A percentile compares a stretch with the other conserved stretches of the same genome.
Evolutionary conservation across 92 coral and sea anemone species (phyloP).

Genomic region (Palythoa grandis): DNA sequence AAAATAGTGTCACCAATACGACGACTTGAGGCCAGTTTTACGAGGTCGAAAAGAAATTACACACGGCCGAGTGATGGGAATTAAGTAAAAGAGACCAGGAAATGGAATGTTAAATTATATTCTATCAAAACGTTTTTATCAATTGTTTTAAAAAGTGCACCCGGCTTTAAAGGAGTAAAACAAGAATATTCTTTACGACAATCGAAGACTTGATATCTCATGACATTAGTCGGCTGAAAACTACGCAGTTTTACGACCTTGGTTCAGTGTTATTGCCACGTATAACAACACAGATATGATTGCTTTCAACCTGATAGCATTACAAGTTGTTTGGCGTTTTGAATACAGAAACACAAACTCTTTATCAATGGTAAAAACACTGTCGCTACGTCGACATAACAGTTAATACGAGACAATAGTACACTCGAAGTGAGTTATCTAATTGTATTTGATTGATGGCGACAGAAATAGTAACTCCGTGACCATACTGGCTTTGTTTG

Average conservation of each 20-base stretch:
- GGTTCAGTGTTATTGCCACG: not conserved
- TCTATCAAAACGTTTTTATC: not conserved
- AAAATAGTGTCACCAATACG: not conserved
- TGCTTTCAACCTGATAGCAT: not conserved
- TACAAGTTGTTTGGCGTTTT: conserved; percentile 5
- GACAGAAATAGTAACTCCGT: not conserved
- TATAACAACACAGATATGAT: not conserved
- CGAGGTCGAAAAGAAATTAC: too few species aligned
- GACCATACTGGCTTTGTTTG: not conserved
- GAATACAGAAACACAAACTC: not conserved
- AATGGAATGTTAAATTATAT: not conserved
- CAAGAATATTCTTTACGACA: too few species aligned
- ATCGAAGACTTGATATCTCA: too few species aligned
- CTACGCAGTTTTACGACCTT: not conserved
- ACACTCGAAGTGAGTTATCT: not conserved
- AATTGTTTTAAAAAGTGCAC: not conserved
- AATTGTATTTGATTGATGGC: not conserved
- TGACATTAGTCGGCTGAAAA: too few species aligned
- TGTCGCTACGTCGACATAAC: not conserved
- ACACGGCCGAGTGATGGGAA: not conserved
- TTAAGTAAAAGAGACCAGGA: not conserved
- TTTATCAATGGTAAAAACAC: not conserved
- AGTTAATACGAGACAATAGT: not conserved
- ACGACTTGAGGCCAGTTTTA: not conserved
- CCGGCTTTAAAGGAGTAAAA: too few species aligned